Evolutionary conservation across 2,113 vertebrate species (phyloP).

Genomic region (Nicator chloris): DNA sequence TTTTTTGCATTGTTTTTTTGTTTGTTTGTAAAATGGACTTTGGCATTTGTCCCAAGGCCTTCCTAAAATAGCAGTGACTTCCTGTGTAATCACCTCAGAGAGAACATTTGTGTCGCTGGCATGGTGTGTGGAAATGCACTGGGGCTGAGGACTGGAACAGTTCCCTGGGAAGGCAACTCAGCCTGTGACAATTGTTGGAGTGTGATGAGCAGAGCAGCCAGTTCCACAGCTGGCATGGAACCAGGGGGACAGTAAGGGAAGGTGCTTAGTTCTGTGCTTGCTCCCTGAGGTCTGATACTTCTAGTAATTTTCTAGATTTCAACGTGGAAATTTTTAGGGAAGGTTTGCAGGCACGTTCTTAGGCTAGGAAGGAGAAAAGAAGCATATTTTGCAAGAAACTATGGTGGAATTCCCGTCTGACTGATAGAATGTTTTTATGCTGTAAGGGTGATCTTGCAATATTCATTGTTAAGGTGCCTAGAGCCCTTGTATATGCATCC

Average conservation of each 20-base stretch:
- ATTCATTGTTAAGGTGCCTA: conserved; percentile 44
- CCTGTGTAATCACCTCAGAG: neutral
- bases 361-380: neutral
- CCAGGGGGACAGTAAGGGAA: neutral
- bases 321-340: neutral
- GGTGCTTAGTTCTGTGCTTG: neutral
- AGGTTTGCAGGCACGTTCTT: neutral
- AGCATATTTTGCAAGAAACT: neutral
- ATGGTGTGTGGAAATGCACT: neutral
- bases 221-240: neutral
- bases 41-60: neutral
- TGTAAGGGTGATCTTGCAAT: conserved; percentile 19
- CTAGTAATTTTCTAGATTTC: neutral
- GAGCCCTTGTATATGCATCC: conserved; percentile 41
- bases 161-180: neutral
- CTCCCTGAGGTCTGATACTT: neutral
- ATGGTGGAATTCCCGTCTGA: neutral
- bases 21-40: neutral
- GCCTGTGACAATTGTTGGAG: neutral
- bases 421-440: neutral
- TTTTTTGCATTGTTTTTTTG: too few species aligned
- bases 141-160: neutral
- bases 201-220: neutral
- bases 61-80: neutral
- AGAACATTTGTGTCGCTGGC: neutral